Evolutionary conservation across 2,797 vertebrate species (phyloP), one percentile per base, ranked within the genome.

Genomic region (Rhincodon typus): DNA sequence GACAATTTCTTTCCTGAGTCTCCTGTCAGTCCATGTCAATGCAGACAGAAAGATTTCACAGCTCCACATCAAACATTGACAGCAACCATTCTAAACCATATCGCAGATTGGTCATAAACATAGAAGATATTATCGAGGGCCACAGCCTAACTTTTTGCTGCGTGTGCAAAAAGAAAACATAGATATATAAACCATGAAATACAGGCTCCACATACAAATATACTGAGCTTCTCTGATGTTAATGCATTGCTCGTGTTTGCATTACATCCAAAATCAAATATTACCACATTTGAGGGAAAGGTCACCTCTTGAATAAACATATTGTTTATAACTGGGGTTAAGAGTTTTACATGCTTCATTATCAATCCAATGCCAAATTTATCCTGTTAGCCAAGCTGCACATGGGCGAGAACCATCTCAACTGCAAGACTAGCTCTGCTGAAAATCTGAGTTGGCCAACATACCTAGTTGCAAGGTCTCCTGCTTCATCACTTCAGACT

Each of bases 1-100:
- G 27, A 66, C 90, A 93, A n/a, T 93, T 93, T 62, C 23, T 67
- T 69, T 93, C 66, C 90, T 10, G 19, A 42, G 19, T 38, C 21
- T 66, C 57, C 90, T 93, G 66, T 69, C 90, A 46, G 90, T 93
- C n/a, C 17, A n/a, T 62, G 38, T 93, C n/a, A 93, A n/a, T 69
- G 69, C 90, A 66, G 67, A 21, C 3, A 23, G 62, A 38, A 67
- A 93, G n/a, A 67, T 67, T 67, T 93, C 90, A 42, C 62, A 69
- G 66, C 21, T 93, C 90, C 69, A 38, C n/a, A 69, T 93, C 90
- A 25, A 93, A 66, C 21, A 8, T 69, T 93, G 66, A 42, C 90
- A 93, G 90, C 90, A 42, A 66, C 21, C 42, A 67, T 93, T 69
- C n/a, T 93, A 69, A 93, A 42, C 66, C 25, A n/a, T n/a, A 57